Conservation (phyloP, 2,797 vertebrate genomes). For the Enteromius treurensis region DNA sequence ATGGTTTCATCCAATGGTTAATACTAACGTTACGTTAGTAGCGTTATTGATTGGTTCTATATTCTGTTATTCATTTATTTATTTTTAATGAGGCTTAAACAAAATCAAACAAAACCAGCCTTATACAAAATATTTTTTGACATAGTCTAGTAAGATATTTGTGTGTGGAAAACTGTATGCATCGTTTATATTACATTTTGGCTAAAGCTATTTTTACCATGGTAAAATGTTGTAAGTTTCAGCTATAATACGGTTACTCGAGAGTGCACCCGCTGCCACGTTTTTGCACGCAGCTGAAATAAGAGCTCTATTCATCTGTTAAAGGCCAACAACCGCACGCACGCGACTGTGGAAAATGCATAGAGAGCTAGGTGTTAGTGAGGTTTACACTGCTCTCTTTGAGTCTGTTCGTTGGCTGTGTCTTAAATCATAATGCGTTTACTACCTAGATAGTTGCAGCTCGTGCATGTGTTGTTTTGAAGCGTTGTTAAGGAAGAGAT, state of each 20-base stretch:
- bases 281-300: conserved; percentile 24
- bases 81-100: background rate
- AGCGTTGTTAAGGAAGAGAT: background rate
- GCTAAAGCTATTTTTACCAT: conserved; percentile 9
- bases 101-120: background rate
- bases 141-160: background rate
- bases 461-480: background rate
- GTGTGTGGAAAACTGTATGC: background rate
- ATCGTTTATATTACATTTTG: background rate
- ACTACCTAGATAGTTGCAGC: background rate
- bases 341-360: background rate
- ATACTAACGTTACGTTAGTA: background rate
- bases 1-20: conserved; percentile 11
- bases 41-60: background rate
- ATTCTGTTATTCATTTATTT: background rate
- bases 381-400: conserved; percentile 12
- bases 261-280: conserved; percentile 18
- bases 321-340: conserved; percentile 4
- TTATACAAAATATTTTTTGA: background rate
- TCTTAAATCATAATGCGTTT: background rate
- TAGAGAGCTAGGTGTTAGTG: conserved; percentile 4
- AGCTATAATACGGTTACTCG: background rate
- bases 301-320: conserved; percentile 42
- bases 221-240: background rate
- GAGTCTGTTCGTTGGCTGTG: no score